Conservation (phyloP, 1,140 invertebrate genomes). For the Pachyrhynchus sulphureomaculatus region DNA sequence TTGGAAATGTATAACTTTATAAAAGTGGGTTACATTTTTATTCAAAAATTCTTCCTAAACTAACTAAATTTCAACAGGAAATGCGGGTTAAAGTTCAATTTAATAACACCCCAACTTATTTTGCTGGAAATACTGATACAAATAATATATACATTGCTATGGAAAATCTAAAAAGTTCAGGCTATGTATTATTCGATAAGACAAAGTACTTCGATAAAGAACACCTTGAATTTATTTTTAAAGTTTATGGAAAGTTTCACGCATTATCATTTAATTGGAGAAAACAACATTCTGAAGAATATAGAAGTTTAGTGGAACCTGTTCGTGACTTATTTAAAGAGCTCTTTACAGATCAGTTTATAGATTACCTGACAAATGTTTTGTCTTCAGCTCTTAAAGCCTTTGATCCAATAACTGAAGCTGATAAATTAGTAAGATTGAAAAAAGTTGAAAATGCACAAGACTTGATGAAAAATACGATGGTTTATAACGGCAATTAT, state of each 20-base stretch:
- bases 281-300: not conserved
- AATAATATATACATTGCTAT: not conserved
- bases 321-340: too few relatives aligned
- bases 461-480: too few relatives aligned
- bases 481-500: too few relatives aligned
- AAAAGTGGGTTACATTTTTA: constrained; percentile 1
- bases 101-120: not conserved
- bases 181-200: constrained; percentile 2
- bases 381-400: too few relatives aligned
- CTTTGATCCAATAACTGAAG: too few relatives aligned
- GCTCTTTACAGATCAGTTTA: too few relatives aligned
- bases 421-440: too few relatives aligned
- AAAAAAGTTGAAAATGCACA: too few relatives aligned
- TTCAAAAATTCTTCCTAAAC: not conserved
- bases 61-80: not conserved
- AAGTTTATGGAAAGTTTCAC: not conserved
- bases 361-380: too few relatives aligned
- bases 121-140: not conserved
- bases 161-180: constrained; percentile 2
- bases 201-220: not conserved
- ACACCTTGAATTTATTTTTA: not conserved
- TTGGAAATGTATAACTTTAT: not conserved
- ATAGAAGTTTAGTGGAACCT: too few relatives aligned
- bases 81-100: not conserved
- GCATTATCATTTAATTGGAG: not conserved